Conservation (phyloP, 2,888 invertebrate species). For the Spodoptera exigua region DNA sequence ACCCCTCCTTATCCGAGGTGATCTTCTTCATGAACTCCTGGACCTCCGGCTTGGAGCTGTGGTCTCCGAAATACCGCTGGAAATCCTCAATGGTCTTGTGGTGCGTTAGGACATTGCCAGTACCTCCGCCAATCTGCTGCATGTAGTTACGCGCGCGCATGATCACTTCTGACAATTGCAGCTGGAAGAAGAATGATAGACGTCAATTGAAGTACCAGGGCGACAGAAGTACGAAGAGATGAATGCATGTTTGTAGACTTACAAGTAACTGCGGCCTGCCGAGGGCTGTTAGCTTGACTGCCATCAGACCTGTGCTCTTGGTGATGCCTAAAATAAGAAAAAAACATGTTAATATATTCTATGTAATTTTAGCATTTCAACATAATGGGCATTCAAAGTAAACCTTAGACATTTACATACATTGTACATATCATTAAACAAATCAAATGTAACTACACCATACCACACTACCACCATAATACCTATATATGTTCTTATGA, state of each 20-base stretch:
- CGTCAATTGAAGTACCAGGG: no score
- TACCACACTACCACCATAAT: no score
- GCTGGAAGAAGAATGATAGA: conserved; percentile 86
- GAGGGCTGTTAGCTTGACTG: conserved; percentile 98
- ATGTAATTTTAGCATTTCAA: no score
- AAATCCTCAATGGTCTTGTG: conserved; percentile 96
- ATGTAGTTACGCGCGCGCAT: conserved; percentile 98
- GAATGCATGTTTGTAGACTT: conserved; percentile 74
- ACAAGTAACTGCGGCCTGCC: conserved; percentile 99
- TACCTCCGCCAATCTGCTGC: conserved; percentile 96
- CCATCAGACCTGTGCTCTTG: conserved; percentile 98
- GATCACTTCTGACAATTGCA: conserved; percentile 99
- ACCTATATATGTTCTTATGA: no score
- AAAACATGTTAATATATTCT: neutral
- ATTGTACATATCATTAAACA: no score
- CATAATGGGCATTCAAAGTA: no score
- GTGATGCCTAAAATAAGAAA: conserved; percentile 92
- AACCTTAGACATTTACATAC: no score
- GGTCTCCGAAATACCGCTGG: conserved; percentile 94
- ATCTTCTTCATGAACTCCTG: conserved; percentile 97
- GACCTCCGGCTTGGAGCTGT: conserved; percentile 93
- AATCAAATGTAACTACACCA: no score
- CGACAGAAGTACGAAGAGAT: no score
- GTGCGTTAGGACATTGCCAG: conserved; percentile 95
- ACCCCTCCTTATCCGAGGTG: conserved; percentile 98